phyloP scores from a whole-genome alignment of 2,888 invertebrate genomes.

The Volucella inanis region DNA sequence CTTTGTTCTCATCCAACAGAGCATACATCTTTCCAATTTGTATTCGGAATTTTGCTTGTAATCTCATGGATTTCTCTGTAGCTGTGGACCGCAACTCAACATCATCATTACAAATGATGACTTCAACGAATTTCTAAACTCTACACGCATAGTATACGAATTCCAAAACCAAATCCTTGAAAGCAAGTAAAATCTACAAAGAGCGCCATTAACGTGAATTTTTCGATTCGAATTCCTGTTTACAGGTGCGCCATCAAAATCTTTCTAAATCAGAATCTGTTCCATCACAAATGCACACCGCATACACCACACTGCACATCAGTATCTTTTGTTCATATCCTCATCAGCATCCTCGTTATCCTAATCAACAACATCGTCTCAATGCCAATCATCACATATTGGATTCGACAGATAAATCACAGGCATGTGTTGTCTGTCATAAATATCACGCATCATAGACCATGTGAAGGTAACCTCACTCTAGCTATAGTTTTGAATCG shows the following conservation, averaged over 20 bases:
- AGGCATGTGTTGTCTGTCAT: slow-evolving; percentile 67
- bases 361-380: slow-evolving; percentile 34
- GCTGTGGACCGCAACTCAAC: too few relatives aligned
- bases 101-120: too few relatives aligned
- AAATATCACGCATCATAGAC: slow-evolving; percentile 70
- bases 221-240: slow-evolving; percentile 62
- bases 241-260: slow-evolving; percentile 64
- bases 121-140: too few relatives aligned
- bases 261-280: slow-evolving; percentile 56
- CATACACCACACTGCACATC: slow-evolving; percentile 19
- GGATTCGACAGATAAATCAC: slow-evolving; percentile 70
- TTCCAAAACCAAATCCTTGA: slow-evolving; percentile 4
- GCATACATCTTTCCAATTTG: too few relatives aligned
- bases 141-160: background rate
- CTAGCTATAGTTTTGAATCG: slow-evolving; percentile 3
- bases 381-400: slow-evolving; percentile 60
- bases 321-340: slow-evolving; percentile 2
- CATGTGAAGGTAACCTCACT: slow-evolving; percentile 35
- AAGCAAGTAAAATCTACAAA: slow-evolving; percentile 1
- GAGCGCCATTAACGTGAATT: slow-evolving; percentile 33
- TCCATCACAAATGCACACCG: slow-evolving; percentile 34
- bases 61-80: too few relatives aligned
- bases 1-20: too few relatives aligned
- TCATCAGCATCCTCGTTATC: slow-evolving; percentile 19
- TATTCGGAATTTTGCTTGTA: too few relatives aligned